phyloP scores from a whole-genome alignment of 2,797 vertebrate species.

The Chaetophractus vellerosus region DNA sequence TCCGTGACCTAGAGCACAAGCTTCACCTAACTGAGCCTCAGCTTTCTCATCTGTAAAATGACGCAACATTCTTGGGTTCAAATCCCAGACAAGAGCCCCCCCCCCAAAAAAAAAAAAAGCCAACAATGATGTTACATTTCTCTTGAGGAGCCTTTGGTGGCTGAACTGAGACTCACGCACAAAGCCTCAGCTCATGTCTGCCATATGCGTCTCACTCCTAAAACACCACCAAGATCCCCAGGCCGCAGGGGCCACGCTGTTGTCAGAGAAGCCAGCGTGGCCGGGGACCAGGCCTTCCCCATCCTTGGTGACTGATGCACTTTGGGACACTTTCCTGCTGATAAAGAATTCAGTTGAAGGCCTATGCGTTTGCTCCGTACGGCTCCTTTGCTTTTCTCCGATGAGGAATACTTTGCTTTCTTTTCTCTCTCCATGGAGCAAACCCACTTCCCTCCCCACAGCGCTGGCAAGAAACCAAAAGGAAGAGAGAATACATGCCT shows the following conservation, averaged over 20 bases:
- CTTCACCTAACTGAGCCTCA: background rate
- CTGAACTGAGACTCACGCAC: rapidly evolving
- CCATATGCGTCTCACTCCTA: background rate
- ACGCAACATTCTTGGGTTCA: too few species aligned
- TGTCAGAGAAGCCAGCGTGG: background rate
- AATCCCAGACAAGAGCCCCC: too few species aligned
- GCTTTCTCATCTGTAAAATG: background rate
- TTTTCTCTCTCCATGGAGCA: background rate
- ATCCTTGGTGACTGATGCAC: too few species aligned
- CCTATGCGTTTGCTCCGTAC: too few species aligned
- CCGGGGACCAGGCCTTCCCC: rapidly evolving
- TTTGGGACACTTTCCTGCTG: background rate
- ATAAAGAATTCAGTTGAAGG: background rate
- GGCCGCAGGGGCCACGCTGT: rapidly evolving
- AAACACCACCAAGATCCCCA: background rate
- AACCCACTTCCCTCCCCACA: background rate
- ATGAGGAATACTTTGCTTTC: background rate
- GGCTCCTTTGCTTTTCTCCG: background rate
- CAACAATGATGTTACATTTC: too few species aligned
- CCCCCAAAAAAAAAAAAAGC: too few species aligned
- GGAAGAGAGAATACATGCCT: background rate
- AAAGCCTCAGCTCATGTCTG: background rate
- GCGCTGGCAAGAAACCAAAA: background rate
- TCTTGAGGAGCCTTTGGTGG: too few species aligned
- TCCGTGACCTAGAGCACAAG: background rate